phyloP scores from a whole-genome alignment of 2,888 invertebrate genomes.

The Crematogaster levior region DNA sequence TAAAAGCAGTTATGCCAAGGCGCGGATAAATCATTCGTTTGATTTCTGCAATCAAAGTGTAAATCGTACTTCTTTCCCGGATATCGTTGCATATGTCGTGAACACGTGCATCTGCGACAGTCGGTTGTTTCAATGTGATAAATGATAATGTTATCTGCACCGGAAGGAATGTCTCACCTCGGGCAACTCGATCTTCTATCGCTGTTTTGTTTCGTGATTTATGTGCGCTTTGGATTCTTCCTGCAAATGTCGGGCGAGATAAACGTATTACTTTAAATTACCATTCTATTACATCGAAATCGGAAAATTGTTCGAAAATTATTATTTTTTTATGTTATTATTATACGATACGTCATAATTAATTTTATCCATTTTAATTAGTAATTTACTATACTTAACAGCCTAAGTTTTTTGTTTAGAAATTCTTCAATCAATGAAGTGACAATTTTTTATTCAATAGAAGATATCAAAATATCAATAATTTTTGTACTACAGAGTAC shows the following conservation, averaged over 20 bases:
- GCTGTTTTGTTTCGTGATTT: slow-evolving; percentile 58
- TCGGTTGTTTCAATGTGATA: slow-evolving; percentile 59
- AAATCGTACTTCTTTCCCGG: slow-evolving; percentile 72
- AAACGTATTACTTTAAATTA: background rate
- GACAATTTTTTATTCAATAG: background rate
- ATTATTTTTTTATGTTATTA: background rate
- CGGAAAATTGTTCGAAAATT: background rate
- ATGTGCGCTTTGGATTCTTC: slow-evolving; percentile 2
- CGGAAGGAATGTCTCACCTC: slow-evolving; percentile 48
- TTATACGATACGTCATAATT: background rate
- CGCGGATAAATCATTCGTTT: slow-evolving; percentile 73
- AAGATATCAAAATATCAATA: background rate
- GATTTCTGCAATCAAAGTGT: slow-evolving; percentile 82
- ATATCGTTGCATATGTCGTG: slow-evolving; percentile 51
- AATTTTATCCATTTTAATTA: background rate
- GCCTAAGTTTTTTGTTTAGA: background rate
- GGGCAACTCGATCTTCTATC: slow-evolving; percentile 63
- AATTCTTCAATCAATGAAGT: background rate
- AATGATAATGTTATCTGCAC: slow-evolving; percentile 57
- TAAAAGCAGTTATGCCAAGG: slow-evolving; percentile 2
- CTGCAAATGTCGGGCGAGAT: background rate
- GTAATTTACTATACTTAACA: background rate
- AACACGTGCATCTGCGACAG: slow-evolving; percentile 45
- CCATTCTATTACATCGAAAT: background rate
- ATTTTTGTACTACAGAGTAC: background rate